Evolutionary conservation across 2,888 invertebrate genomes (phyloP).

Genomic region (Aleiodes testaceus): DNA sequence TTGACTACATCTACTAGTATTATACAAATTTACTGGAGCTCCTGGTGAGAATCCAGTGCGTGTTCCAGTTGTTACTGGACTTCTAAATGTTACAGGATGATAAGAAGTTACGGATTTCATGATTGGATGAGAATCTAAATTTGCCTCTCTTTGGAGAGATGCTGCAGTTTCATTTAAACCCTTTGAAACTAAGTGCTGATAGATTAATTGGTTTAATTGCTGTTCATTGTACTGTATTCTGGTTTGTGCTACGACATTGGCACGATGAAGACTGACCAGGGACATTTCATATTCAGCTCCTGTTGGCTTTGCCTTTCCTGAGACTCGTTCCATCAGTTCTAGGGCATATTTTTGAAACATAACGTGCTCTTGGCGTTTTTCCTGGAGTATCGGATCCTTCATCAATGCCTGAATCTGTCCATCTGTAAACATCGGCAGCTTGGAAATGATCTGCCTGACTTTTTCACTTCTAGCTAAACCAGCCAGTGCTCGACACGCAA

Average conservation of each 20-base stretch:
- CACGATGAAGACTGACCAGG: conserved; percentile 90
- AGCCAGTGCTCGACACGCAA: conserved; percentile 94
- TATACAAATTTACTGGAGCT: conserved; percentile 69
- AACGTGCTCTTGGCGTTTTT: conserved; percentile 95
- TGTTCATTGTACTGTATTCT: conserved; percentile 95
- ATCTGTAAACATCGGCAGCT: conserved; percentile 93
- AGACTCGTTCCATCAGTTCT: conserved; percentile 90
- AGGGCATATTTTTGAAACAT: conserved; percentile 96
- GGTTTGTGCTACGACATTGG: conserved; percentile 97
- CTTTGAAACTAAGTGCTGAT: conserved; percentile 87
- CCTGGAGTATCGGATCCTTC: conserved; percentile 97
- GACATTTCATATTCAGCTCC: conserved; percentile 88
- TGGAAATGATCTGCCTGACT: conserved; percentile 94
- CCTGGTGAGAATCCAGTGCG: conserved; percentile 67
- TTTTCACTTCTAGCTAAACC: conserved; percentile 95
- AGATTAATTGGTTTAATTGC: conserved; percentile 92
- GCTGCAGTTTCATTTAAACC: conserved; percentile 84
- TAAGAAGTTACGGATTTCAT: conserved; percentile 66
- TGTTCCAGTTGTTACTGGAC: conserved; percentile 59
- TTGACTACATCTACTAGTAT: conserved; percentile 61
- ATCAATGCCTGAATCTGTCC: conserved; percentile 94
- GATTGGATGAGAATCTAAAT: conserved; percentile 77
- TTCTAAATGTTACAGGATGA: conserved; percentile 69
- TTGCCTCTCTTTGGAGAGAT: conserved; percentile 85
- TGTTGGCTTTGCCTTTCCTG: conserved; percentile 90